Base-by-base conservation (phyloP, 2,888 invertebrate species). In the Heteromyza rotundicornis region DNA sequence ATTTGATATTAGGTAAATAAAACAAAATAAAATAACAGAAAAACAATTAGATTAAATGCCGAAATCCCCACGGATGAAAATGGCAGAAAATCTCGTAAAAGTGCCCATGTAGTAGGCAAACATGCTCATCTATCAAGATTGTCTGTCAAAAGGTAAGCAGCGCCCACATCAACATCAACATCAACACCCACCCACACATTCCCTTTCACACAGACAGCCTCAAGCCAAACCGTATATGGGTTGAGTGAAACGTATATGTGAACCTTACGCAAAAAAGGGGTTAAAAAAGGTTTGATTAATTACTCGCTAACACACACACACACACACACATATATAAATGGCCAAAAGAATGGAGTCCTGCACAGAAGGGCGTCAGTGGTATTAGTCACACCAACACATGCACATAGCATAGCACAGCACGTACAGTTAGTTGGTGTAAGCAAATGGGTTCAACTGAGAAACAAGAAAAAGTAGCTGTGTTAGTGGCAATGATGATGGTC, bases 1-100 rank as follows among this genome's bases (percentile, higher is more conserved):
- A 32, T 32, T 32, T 32, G 32, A 32, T 32, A n/a, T n/a, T n/a
- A n/a, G n/a, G n/a, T n/a, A n/a, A n/a, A n/a, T 32, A 12, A 32
- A 32, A 32, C 32, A 12, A 32, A 32, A 32, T 3, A 40, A 40
- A 3, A 14, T 3, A 3, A 8, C 3, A 40, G 3, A n/a, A n/a
- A n/a, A n/a, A n/a, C n/a, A 40, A 40, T 40, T 40, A 40, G n/a
- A 40, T 40, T 40, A 40, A 40, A 40, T 40, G 40, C 40, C 40
- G n/a, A n/a, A 40, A 14, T 40, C n/a, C 40, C n/a, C 40, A 40
- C n/a, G 40, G n/a, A n/a, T 14, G 40, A 14, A 40, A 40, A 14
- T n/a, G 40, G n/a, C 3, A 40, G n/a, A n/a, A n/a, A 40, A n/a
- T n/a, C n/a, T 40, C n/a, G n/a, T n/a, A 40, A 40, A 40, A 40